These are phyloP conservation scores for Ictalurus furcatus DNA, from an alignment of 2,113 vertebrate species.

Conservation along the genomic window DNA sequence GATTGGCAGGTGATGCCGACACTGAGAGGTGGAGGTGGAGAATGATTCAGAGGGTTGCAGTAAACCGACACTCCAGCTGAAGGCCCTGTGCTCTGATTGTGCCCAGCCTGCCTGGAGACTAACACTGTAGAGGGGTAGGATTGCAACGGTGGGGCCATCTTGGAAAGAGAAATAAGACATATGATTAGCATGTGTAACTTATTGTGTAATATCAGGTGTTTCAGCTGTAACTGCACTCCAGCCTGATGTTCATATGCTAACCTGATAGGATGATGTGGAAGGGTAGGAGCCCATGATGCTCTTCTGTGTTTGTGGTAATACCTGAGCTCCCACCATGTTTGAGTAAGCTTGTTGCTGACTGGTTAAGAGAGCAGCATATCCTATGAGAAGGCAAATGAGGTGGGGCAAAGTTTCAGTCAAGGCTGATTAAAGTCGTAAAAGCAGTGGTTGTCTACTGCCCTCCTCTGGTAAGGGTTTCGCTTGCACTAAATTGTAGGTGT, in stretches of 20 bases:
- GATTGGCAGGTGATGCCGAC: constrained; percentile 78
- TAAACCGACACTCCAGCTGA: constrained; percentile 81
- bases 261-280: constrained; percentile 87
- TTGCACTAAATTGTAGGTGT: neutral
- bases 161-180: neutral
- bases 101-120: constrained; percentile 77
- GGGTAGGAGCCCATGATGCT: constrained; percentile 84
- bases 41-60: constrained; percentile 87
- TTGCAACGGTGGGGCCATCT: constrained; percentile 57
- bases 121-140: constrained; percentile 87
- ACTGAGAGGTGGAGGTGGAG: constrained; percentile 76
- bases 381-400: constrained; percentile 61
- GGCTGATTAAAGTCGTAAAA: neutral
- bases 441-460: constrained; percentile 10
- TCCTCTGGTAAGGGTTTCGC: neutral
- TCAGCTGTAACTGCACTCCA: neutral
- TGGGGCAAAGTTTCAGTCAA: neutral
- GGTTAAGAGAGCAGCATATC: constrained; percentile 78
- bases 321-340: constrained; percentile 80
- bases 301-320: constrained; percentile 82
- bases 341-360: constrained; percentile 82
- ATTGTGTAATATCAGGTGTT: neutral
- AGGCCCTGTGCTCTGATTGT: constrained; percentile 76
- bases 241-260: constrained; percentile 49
- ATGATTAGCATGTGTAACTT: neutral